Conservation (phyloP, 2,888 invertebrate genomes). For the Diarsia brunnea region DNA sequence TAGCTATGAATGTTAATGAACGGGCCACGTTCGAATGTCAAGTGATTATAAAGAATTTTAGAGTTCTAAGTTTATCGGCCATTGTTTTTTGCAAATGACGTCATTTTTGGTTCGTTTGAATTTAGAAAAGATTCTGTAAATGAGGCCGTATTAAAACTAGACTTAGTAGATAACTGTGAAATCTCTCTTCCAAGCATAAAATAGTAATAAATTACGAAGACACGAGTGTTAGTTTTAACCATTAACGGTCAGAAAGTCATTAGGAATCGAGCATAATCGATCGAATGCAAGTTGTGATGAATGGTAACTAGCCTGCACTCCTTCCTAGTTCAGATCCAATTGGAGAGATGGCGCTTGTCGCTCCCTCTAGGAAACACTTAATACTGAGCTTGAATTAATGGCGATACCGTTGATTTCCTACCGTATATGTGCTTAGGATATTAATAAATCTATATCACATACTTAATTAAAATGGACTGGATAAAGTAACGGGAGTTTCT, state of each 20-base stretch:
- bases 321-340: slow-evolving; percentile 40
- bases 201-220: slow-evolving; percentile 24
- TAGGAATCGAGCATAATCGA: slow-evolving; percentile 38
- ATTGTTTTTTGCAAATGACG: slow-evolving; percentile 35
- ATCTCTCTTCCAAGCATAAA: background rate
- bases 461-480: slow-evolving; percentile 52
- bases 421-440: slow-evolving; percentile 51
- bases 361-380: slow-evolving; percentile 42
- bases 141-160: background rate
- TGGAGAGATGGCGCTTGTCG: slow-evolving; percentile 58
- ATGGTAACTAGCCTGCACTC: slow-evolving; percentile 22
- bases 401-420: slow-evolving; percentile 45
- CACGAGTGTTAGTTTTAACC: slow-evolving; percentile 29
- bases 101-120: slow-evolving; percentile 22
- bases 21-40: slow-evolving; percentile 40
- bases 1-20: slow-evolving; percentile 71
- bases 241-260: slow-evolving; percentile 32
- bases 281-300: slow-evolving; percentile 20
- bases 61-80: slow-evolving; percentile 37
- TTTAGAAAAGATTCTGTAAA: background rate
- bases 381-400: slow-evolving; percentile 41
- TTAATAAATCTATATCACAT: slow-evolving; percentile 55
- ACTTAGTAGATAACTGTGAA: background rate
- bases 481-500: slow-evolving; percentile 37
- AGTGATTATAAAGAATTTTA: slow-evolving; percentile 46